Evolutionary conservation across 2,797 vertebrate genomes (phyloP), one percentile per base, ranked within the genome.

Genomic region (Poeciliopsis gracilis): DNA sequence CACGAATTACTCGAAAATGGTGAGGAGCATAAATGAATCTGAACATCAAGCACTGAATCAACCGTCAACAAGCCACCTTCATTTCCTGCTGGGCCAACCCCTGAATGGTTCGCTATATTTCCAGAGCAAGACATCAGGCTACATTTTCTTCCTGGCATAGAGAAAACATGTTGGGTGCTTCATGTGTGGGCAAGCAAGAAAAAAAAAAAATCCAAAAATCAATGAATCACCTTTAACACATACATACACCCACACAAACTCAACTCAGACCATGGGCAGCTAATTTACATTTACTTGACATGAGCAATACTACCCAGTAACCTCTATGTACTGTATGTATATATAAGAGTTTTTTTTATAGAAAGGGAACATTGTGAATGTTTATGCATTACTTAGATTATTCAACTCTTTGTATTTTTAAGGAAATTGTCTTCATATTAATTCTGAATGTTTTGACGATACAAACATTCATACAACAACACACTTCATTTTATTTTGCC

Each of bases 21-120:
- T 18, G 77, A 85, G 51, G 70, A 85, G 82, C 72, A 75, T 88
- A 89, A 88, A 90, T 88, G 75, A 87, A 84, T 82, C 80, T 83
- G 87, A 90, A 85, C 77, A 82, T 89, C 80, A 80, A 79, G 70
- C 75, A 88, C 87, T 84, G 73, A 90, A 90, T 91, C 79, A 83
- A 55, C 78, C 72, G 82, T 87, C 86, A 86, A 80, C 77, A 84
- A 89, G 88, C 85, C 84, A 84, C 88, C 87, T 90, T 84, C 72
- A 90, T 84, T 88, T 91, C 88, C 86, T 86, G 79, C 70, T 84
- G 82, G 86, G 72, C 8, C 55, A 23, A 66, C 73, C 71, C 67
- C 72, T 5, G 45, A 63, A 81, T 78, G 75, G 77, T 73, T 84
- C 41, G 70, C 38, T 38, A 77, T 57, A 72, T 61, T 82, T 45